Conservation (phyloP, 1,140 invertebrate species). For the Araneus ventricosus region DNA sequence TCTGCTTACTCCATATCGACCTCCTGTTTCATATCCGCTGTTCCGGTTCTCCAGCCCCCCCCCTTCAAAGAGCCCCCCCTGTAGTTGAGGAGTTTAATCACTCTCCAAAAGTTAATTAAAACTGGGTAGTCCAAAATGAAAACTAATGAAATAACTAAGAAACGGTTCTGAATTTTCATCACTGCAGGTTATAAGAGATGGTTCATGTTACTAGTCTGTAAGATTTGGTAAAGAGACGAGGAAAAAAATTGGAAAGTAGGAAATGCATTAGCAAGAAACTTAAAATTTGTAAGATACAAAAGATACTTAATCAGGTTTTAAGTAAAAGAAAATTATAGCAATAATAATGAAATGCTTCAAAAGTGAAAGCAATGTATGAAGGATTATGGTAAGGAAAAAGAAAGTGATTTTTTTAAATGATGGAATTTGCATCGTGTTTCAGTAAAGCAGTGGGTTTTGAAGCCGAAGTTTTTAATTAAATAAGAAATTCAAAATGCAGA, state of each 20-base stretch:
- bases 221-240: neutral
- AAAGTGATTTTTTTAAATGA: neutral
- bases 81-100: slow-evolving; percentile 21
- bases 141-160: slow-evolving; percentile 25
- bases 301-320: neutral
- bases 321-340: neutral
- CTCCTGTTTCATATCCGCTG: neutral
- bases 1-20: neutral
- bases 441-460: neutral
- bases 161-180: slow-evolving; percentile 24
- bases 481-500: neutral
- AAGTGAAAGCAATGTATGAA: neutral
- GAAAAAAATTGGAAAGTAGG: neutral
- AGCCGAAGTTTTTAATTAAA: neutral
- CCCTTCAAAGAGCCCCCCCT: neutral
- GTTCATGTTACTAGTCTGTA: neutral
- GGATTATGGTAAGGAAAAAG: neutral
- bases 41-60: neutral
- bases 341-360: neutral
- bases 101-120: slow-evolving; percentile 49
- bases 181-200: slow-evolving; percentile 5
- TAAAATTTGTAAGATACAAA: neutral
- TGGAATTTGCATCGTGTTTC: neutral
- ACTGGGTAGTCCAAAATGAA: slow-evolving; percentile 57
- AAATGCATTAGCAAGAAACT: neutral